Base-by-base conservation (phyloP, 2,888 invertebrate species). In the Poecilus cupreus region DNA sequence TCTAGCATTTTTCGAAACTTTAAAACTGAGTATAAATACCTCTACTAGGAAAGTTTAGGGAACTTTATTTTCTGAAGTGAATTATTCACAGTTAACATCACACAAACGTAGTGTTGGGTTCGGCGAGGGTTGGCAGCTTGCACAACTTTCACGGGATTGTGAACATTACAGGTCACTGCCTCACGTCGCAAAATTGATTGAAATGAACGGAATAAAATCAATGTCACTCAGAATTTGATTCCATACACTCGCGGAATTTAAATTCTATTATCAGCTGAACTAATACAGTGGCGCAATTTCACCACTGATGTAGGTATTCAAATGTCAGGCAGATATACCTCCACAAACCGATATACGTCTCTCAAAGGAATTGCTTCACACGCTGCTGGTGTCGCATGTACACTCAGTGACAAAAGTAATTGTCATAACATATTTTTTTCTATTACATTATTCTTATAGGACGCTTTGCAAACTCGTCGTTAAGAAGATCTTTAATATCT, bases 41-140 rank as follows among this genome's bases (percentile, higher is more conserved):
- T 37, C 64, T 37, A 68, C 37, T 37, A 68, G 37, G 22, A 46
- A 72, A 72, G 72, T 72, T 72, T 20, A 22, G 11, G 46, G 22
- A 72, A 43, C 22, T 43, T 46, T 72, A 72, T 72, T 72, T 72
- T 72, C 46, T 46, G 43, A 13, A 72, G 43, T 72, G 46, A 72
- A 72, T 72, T 72, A 72, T 72, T 72, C 43, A 72, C 72, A 46
- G 72, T 72, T 46, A 46, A 72, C 72, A 72, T 43, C 43, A 72
- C 46, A 43, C 70, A 39, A 54, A 26, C 70, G 43, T 32, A 32
- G 32, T 24, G 43, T 43, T n/a, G 32, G 37, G 13, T 6, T 4
- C 20, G 54, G 16, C 64, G 26, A 26, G 60, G 60, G 43, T n/a
- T 22, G 43, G 20, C 72, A 72, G 46, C 46, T 72, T 72, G 72